Conservation (phyloP, 2,113 vertebrate genomes). For the Arizona elegans region DNA sequence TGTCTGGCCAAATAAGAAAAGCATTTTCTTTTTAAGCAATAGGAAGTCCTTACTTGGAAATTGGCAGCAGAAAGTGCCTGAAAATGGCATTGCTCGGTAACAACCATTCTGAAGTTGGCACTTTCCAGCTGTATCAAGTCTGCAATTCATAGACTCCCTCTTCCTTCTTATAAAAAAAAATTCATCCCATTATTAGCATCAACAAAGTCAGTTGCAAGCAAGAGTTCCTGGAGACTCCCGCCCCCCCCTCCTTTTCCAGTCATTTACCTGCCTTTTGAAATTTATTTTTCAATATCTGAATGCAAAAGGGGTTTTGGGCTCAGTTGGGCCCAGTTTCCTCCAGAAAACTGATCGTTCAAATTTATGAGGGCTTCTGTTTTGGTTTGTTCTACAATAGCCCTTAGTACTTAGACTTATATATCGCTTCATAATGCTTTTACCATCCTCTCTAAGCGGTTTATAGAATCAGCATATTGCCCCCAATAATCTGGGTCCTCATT, state of each 20-base stretch:
- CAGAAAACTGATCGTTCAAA: neutral
- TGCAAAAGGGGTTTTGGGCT: neutral
- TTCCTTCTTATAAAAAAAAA: neutral
- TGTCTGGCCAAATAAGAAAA: conserved; percentile 2
- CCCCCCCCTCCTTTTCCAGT: neutral
- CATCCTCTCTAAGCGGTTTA: neutral
- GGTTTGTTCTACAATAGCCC: neutral
- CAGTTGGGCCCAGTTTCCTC: neutral
- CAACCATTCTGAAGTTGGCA: neutral
- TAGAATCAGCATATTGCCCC: neutral
- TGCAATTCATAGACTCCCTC: neutral
- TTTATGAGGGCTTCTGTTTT: neutral
- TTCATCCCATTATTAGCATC: neutral
- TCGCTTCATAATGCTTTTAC: neutral
- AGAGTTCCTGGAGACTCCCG: neutral
- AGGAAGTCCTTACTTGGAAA: neutral
- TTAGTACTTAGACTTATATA: too few relatives aligned
- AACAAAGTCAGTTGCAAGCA: neutral
- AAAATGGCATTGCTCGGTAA: neutral
- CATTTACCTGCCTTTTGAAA: neutral
- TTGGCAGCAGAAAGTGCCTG: neutral
- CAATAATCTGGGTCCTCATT: neutral
- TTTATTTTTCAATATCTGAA: neutral
- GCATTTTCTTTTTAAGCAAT: neutral
- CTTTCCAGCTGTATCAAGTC: neutral